Conservation (phyloP, 2,797 vertebrate genomes). For the Galagoides demidoff region DNA sequence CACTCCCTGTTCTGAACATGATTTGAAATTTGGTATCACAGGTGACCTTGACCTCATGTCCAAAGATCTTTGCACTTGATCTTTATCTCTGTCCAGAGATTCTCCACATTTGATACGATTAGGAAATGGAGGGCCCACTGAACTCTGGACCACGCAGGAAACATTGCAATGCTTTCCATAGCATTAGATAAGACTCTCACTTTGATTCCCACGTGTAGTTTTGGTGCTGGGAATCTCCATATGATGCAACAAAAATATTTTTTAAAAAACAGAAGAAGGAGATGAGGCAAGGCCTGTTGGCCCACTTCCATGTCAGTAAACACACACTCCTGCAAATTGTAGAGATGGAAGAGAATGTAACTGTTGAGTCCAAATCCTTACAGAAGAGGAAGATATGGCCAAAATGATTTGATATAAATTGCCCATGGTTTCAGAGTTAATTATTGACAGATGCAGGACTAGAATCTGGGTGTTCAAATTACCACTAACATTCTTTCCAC, state of each 20-base stretch:
- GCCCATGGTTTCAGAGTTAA: slow-evolving; percentile 35
- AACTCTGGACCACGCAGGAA: neutral
- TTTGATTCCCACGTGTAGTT: neutral
- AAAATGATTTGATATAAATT: slow-evolving; percentile 41
- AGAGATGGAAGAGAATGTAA: neutral
- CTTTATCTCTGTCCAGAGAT: neutral
- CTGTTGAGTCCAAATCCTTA: neutral
- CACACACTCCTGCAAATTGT: neutral
- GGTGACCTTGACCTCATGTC: neutral
- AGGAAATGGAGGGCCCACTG: neutral
- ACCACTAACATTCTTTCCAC: slow-evolving; percentile 12
- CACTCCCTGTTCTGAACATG: neutral
- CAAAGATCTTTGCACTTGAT: neutral
- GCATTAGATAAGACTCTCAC: neutral
- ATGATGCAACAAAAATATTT: neutral
- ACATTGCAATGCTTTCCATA: neutral
- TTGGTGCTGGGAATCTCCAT: neutral
- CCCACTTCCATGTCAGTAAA: slow-evolving; percentile 44
- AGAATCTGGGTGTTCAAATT: slow-evolving; percentile 5
- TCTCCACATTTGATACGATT: neutral
- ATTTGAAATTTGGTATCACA: neutral
- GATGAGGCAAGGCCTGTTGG: neutral
- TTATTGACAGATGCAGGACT: slow-evolving; percentile 19
- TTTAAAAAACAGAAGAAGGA: neutral
- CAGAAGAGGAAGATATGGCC: neutral